These are phyloP conservation scores for Panurus biarmicus DNA, from an alignment of 2,113 vertebrate genomes.

Conservation along the genomic window DNA sequence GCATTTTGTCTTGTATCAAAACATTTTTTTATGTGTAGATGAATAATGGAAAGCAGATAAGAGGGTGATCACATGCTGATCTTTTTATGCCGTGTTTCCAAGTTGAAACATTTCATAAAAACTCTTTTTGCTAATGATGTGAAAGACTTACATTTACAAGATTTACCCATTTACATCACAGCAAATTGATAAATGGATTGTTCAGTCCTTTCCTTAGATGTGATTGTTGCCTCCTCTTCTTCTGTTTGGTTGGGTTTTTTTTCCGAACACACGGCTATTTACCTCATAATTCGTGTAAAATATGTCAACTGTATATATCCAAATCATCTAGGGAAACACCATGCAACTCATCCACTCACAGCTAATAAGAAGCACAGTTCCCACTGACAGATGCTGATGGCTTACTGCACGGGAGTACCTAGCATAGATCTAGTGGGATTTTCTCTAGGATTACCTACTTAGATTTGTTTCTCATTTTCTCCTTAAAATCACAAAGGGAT, in stretches of 20 bases:
- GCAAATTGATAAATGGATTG: neutral
- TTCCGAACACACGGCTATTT: neutral
- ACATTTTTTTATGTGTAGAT: neutral
- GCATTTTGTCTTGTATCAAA: slow-evolving; percentile 5
- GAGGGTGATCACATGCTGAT: neutral
- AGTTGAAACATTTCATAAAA: neutral
- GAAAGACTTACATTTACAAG: no score
- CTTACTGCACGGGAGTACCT: neutral
- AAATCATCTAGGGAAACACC: neutral
- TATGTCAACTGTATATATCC: neutral
- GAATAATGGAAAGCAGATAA: slow-evolving; percentile 8
- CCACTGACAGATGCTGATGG: neutral
- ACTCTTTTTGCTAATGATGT: neutral
- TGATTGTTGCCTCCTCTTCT: neutral
- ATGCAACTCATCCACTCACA: neutral
- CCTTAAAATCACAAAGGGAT: neutral
- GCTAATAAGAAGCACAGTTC: neutral
- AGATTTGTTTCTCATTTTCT: neutral
- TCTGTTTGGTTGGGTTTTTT: neutral
- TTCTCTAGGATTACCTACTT: neutral
- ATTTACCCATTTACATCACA: neutral
- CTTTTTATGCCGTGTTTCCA: neutral
- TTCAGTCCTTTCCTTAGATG: neutral
- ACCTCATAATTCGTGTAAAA: neutral
- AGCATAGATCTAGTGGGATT: neutral